phyloP scores from a whole-genome alignment of 2,888 invertebrate genomes.

The Ennomos quercinarius region DNA sequence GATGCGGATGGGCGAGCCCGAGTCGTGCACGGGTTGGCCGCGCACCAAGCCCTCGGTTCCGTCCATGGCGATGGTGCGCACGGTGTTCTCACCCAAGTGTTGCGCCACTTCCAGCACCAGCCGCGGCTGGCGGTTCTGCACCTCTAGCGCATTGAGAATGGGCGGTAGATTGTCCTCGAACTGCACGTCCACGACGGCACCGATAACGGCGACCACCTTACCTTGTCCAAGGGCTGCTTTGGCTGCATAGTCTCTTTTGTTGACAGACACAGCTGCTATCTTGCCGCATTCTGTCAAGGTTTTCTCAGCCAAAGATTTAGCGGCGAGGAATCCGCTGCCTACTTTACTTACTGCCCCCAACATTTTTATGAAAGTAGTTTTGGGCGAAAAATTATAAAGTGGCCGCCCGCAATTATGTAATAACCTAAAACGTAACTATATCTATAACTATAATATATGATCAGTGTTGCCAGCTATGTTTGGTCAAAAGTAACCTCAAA shows the following conservation, averaged over 20 bases:
- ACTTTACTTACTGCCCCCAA: constrained; percentile 87
- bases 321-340: constrained; percentile 86
- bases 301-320: constrained; percentile 85
- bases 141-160: constrained; percentile 98
- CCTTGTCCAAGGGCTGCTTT: constrained; percentile 81
- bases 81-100: constrained; percentile 96
- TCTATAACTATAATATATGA: no score
- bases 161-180: constrained; percentile 97
- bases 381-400: constrained; percentile 54
- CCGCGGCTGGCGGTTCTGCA: constrained; percentile 91
- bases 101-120: constrained; percentile 96
- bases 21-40: constrained; percentile 93
- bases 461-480: no score
- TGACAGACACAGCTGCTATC: constrained; percentile 74
- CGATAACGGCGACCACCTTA: constrained; percentile 96
- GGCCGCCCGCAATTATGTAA: constrained; percentile 76
- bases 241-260: constrained; percentile 76
- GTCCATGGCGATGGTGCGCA: constrained; percentile 97
- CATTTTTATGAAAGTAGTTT: constrained; percentile 76
- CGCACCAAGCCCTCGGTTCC: constrained; percentile 96
- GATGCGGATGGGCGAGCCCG: constrained; percentile 95
- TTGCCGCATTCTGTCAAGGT: constrained; percentile 85
- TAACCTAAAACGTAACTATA: constrained; percentile 59
- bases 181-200: constrained; percentile 99
- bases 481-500: no score